Base-by-base conservation (phyloP, 2,113 vertebrate genomes). In the Cairina moschata region DNA sequence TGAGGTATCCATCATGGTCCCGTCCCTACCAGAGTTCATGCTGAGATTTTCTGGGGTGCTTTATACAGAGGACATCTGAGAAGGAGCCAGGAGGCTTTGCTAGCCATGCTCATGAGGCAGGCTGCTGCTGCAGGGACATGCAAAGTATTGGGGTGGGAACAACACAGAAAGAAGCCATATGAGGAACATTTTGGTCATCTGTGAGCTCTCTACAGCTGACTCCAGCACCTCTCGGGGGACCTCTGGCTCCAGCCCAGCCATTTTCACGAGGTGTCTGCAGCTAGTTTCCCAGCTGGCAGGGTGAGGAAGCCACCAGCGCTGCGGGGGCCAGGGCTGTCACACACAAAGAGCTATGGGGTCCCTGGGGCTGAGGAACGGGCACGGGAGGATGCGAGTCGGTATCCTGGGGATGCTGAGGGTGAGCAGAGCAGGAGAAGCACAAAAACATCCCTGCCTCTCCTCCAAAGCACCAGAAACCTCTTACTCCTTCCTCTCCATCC, bases 91-190 rank as follows among this genome's bases (percentile, higher is more conserved):
- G 6, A 54, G 44, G 2, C 15, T 77, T 69, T 50, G 38, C 48
- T 38, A 55, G 20, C 6, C 17, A 7, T 1, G 0, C 8, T 36
- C 14, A 46, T 17, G 42, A 52, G 42, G 14, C 11, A 75, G 40
- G 8, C 40, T 90, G n/a, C n/a, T 67, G 12, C 26, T 79, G 17
- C 4, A 2, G 22, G n/a, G 16, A 42, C 46, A 83, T 0, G 0
- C 25, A 20, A 0, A 0, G 34, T 38, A 36, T n/a, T 0, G 0
- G 13, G 5, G 1, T 44, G 32, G 21, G 23, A 93, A 54, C 5
- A 82, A 17, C 29, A n/a, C 0, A 6, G 54, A 34, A 31, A 56
- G 14, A 65, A 52, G 12, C 20, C 17, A 3, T 38, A n/a, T n/a
- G 52, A 89, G 31, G 28, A 17, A 84, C 68, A 34, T 80, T 54